Evolutionary conservation across 2,888 invertebrate genomes (phyloP).

Genomic region (Acanthosepion esculentum): DNA sequence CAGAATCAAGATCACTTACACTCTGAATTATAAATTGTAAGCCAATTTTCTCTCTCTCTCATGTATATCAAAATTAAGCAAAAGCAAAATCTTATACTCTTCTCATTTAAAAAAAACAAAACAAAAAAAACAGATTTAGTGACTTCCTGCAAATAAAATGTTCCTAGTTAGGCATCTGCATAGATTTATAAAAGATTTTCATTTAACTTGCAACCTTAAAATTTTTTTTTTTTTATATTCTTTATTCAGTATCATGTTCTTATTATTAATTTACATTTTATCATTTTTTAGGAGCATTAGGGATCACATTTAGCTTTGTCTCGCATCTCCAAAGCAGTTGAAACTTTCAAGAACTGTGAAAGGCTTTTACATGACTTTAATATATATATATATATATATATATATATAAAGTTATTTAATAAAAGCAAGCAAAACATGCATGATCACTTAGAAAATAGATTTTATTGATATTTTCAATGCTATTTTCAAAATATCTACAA

Average conservation of each 20-base stretch:
- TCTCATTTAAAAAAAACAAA: not conserved
- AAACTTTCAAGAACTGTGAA: conserved; percentile 11
- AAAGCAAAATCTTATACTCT: not conserved
- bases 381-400: too few relatives aligned
- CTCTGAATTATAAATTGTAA: too few relatives aligned
- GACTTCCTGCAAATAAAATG: not conserved
- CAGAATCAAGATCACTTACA: too few relatives aligned
- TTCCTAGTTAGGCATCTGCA: not conserved
- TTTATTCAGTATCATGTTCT: not conserved
- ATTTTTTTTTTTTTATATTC: not conserved
- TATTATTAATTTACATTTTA: not conserved
- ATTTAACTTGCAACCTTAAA: not conserved
- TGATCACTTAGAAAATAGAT: too few relatives aligned
- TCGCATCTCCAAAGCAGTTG: not conserved
- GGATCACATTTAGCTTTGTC: conserved; percentile 48
- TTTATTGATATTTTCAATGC: too few relatives aligned
- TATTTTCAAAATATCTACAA: too few relatives aligned
- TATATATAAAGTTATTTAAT: too few relatives aligned
- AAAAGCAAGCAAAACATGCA: too few relatives aligned
- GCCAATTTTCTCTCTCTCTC: not conserved
- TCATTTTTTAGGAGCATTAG: not conserved
- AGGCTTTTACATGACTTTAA: not conserved
- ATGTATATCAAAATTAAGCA: not conserved
- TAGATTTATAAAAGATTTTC: not conserved
- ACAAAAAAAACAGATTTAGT: not conserved